Conservation (phyloP, 1,140 invertebrate genomes). For the Macrosteles quadrilineatus region DNA sequence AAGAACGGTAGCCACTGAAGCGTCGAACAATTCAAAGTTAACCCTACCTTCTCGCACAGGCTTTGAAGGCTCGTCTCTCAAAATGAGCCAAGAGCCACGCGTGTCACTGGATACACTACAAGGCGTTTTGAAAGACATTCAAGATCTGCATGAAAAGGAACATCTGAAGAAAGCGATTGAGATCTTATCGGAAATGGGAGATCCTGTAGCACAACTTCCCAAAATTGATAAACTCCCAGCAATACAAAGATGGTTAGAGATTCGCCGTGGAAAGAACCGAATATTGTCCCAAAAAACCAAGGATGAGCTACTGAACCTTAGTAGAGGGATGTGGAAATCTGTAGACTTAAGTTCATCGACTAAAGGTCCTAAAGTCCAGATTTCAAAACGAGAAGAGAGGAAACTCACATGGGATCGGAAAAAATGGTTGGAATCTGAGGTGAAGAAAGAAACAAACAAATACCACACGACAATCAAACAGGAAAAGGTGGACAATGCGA, state of each 20-base stretch:
- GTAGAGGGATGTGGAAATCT: background rate
- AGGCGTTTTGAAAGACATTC: background rate
- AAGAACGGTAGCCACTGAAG: no score
- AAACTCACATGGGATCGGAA: slow-evolving; percentile 1
- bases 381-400: background rate
- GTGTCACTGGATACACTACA: no score
- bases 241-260: background rate
- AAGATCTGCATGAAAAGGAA: background rate
- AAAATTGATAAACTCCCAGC: slow-evolving; percentile 5
- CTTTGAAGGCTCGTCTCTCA: no score
- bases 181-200: slow-evolving; percentile 1
- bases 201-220: slow-evolving; percentile 22
- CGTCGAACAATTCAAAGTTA: no score
- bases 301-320: background rate
- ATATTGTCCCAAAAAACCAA: background rate
- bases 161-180: background rate
- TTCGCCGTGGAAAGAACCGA: background rate
- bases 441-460: background rate
- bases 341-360: background rate
- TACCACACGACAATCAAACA: background rate
- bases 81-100: no score
- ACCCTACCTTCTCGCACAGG: no score
- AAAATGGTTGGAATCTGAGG: slow-evolving; percentile 9
- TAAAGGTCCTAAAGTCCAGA: background rate
- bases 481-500: slow-evolving; percentile 12